Conservation (phyloP, 2,797 vertebrate species). For the Poeciliopsis turneri region DNA sequence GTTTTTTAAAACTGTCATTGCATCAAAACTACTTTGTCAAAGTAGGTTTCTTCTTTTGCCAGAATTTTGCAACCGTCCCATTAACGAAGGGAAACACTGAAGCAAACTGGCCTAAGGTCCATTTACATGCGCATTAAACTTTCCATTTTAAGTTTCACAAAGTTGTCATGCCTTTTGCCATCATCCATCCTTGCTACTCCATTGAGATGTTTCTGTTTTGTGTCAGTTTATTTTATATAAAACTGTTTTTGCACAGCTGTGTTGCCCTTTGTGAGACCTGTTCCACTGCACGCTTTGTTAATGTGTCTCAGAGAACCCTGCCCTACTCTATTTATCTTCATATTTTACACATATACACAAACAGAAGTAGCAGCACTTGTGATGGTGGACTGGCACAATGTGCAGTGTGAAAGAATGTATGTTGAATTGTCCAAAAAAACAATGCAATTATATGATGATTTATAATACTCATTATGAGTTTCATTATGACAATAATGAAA, state of each 20-base stretch:
- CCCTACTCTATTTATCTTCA: slow-evolving; percentile 58
- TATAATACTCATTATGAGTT: background rate
- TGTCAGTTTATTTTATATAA: slow-evolving; percentile 72
- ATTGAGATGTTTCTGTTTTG: slow-evolving; percentile 73
- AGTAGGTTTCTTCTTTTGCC: slow-evolving; percentile 24
- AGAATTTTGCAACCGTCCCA: background rate
- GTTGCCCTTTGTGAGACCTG: slow-evolving; percentile 46
- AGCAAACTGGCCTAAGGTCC: slow-evolving; percentile 36
- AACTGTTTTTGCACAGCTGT: slow-evolving; percentile 60
- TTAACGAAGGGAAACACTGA: slow-evolving; percentile 23
- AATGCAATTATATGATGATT: background rate
- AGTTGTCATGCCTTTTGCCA: slow-evolving; percentile 3
- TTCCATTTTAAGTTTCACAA: slow-evolving; percentile 52
- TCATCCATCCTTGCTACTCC: slow-evolving; percentile 58
- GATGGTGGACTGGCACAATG: slow-evolving; percentile 22
- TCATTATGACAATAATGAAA: background rate
- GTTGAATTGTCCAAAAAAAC: background rate
- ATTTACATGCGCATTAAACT: slow-evolving; percentile 22
- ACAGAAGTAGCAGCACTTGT: slow-evolving; percentile 11
- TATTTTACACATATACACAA: slow-evolving; percentile 11
- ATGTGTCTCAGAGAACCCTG: slow-evolving; percentile 61
- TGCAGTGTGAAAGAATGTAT: background rate
- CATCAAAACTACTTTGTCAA: slow-evolving; percentile 33
- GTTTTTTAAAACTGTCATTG: slow-evolving; percentile 28
- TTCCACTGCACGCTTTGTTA: slow-evolving; percentile 64